Conservation (phyloP, 2,888 invertebrate genomes). For the Aricia artaxerxes region DNA sequence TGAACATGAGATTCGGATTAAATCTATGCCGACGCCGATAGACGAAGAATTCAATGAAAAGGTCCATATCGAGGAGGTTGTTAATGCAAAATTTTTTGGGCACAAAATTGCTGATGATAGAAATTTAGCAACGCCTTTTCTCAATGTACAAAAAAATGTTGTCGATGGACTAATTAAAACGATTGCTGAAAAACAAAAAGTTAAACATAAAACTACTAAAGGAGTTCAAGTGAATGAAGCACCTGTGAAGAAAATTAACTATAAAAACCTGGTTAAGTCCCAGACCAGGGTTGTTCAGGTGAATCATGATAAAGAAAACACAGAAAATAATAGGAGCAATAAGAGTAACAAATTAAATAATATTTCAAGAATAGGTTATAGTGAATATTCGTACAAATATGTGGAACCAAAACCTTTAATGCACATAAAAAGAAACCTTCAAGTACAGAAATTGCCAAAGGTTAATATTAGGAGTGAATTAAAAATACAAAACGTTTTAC, state of each 20-base stretch:
- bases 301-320: conserved; percentile 46
- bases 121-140: conserved; percentile 35
- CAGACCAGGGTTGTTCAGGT: conserved; percentile 62
- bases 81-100: conserved; percentile 74
- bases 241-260: conserved; percentile 42
- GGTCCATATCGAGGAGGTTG: conserved; percentile 72
- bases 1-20: conserved; percentile 60
- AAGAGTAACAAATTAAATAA: conserved; percentile 35
- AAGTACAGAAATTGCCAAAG: conserved; percentile 73
- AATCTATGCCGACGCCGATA: conserved; percentile 62
- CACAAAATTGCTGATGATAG: conserved; percentile 59
- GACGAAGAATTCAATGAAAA: conserved; percentile 75
- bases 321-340: conserved; percentile 43
- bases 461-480: conserved; percentile 76
- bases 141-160: conserved; percentile 35
- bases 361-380: conserved; percentile 55
- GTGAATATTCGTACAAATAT: conserved; percentile 61
- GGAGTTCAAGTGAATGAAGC: conserved; percentile 49
- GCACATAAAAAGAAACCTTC: conserved; percentile 50
- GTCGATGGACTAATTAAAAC: conserved; percentile 39
- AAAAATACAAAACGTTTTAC: conserved; percentile 72
- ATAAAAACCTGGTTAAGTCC: conserved; percentile 57
- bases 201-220: conserved; percentile 48
- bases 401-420: conserved; percentile 50
- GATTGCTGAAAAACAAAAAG: conserved; percentile 41